Evolutionary conservation across 2,113 vertebrate genomes (phyloP).

Genomic region (Cephalopholis sonnerati): DNA sequence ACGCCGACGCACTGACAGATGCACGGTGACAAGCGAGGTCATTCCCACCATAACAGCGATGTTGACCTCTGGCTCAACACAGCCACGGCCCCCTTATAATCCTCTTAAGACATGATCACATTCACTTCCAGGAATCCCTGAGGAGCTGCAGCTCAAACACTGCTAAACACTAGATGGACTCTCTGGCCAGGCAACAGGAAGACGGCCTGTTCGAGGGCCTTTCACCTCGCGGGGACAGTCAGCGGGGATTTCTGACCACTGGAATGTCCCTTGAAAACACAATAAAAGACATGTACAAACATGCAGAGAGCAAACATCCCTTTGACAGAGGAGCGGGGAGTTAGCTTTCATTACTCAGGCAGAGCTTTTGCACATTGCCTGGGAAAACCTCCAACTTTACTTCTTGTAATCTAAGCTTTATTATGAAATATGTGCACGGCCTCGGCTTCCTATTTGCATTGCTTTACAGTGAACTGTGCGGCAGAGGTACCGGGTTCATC

Average conservation of each 20-base stretch:
- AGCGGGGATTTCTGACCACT: constrained; percentile 38
- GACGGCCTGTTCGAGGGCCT: constrained; percentile 24
- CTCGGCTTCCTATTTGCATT: constrained; percentile 26
- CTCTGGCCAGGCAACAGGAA: constrained; percentile 36
- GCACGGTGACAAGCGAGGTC: constrained; percentile 31
- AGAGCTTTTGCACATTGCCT: constrained; percentile 9
- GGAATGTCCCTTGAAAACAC: constrained; percentile 65
- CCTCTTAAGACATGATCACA: constrained; percentile 62
- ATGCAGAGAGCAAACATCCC: constrained; percentile 47
- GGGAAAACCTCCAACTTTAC: constrained; percentile 45
- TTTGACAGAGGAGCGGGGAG: constrained; percentile 10
- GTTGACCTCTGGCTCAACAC: constrained; percentile 50
- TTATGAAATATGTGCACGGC: constrained; percentile 13
- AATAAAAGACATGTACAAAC: constrained; percentile 52
- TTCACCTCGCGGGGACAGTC: constrained; percentile 55
- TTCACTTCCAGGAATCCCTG: constrained; percentile 60
- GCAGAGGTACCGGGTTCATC: constrained; percentile 20
- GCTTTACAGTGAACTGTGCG: not conserved
- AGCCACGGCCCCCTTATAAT: constrained; percentile 52
- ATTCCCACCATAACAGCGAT: constrained; percentile 52
- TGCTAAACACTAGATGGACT: constrained; percentile 26
- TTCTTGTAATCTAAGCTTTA: constrained; percentile 37
- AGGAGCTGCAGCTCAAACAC: constrained; percentile 53
- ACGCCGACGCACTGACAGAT: constrained; percentile 17
- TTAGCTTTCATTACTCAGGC: constrained; percentile 17